These are phyloP conservation scores for Nomia melanderi DNA, from an alignment of 1,140 invertebrate genomes.

Conservation along the genomic window DNA sequence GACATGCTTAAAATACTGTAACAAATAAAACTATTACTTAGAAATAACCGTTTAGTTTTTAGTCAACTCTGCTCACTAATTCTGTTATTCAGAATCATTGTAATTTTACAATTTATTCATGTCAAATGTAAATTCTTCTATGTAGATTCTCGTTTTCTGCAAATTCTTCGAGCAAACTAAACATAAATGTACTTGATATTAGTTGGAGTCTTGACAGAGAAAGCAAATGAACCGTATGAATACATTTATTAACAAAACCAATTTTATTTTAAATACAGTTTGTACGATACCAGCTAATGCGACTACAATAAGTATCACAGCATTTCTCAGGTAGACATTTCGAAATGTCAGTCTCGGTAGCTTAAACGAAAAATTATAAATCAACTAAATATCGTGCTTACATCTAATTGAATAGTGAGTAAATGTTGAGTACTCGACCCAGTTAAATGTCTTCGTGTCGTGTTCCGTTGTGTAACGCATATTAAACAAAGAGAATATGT, in stretches of 20 bases:
- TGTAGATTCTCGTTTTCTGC: too few relatives aligned
- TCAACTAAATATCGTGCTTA: slow-evolving; percentile 39
- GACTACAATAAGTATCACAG: slow-evolving; percentile 78
- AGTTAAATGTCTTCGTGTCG: neutral
- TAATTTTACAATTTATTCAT: neutral
- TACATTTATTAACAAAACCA: slow-evolving; percentile 60
- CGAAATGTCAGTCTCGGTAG: slow-evolving; percentile 72
- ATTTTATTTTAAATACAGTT: slow-evolving; percentile 67
- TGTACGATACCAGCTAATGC: slow-evolving; percentile 67
- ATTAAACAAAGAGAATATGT: slow-evolving; percentile 60
- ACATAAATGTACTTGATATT: neutral
- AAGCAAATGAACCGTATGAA: slow-evolving; percentile 11
- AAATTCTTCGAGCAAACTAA: neutral
- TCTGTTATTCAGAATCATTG: too few relatives aligned
- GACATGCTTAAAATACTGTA: neutral
- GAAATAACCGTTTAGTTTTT: too few relatives aligned
- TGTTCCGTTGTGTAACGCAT: slow-evolving; percentile 29
- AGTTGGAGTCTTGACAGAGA: neutral
- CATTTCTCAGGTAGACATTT: slow-evolving; percentile 77
- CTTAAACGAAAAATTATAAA: slow-evolving; percentile 48
- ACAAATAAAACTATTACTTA: too few relatives aligned
- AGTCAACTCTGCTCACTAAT: too few relatives aligned
- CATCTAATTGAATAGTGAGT: slow-evolving; percentile 32
- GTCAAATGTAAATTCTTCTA: too few relatives aligned
- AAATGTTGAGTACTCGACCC: slow-evolving; percentile 22